Evolutionary conservation across 2,113 vertebrate genomes (phyloP), one percentile per base, ranked within the genome.

Genomic region (Catagonus wagneri): DNA sequence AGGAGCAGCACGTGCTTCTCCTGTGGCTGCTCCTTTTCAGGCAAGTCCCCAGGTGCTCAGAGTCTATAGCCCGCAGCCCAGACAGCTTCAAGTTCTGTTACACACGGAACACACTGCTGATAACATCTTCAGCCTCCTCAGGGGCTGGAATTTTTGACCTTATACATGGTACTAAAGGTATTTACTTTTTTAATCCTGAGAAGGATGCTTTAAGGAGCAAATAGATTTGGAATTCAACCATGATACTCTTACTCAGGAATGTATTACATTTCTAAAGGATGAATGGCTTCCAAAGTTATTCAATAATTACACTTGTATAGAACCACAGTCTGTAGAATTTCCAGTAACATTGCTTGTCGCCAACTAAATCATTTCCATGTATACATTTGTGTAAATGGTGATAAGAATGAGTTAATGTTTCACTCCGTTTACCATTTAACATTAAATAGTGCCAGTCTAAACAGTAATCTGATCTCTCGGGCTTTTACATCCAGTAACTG

Each of bases 121-220:
- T n/a, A 25, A 25, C 3, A 11, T 72, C n/a, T 66, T 66, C 36
- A 50, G 27, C 52, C 36, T 90, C 19, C 22, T 15, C 29, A 86
- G 93, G 17, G 58, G 34, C 27, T 94, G 2, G 32, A 90, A 79
- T 29, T 22, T 6, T 23, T 72, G 68, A 83, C 20, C 74, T 90
- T 58, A 34, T 12, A 74, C 11, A 63, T 89, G 36, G 22, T 90
- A 58, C 54, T 32, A 58, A 54, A 79, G 23, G 27, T 71, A 34
- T 92, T 96, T 66, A 25, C 20, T 65, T 83, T 90, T 87, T 34
- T 69, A 88, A 60, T 92, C 54, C n/a, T 6, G 25, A 86, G 58
- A 72, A 81, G 32, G 58, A 61, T 78, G 72, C 17, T 93, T 61
- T n/a, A 39, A 34, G 71, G 68, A 92, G 84, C 32, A 94, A 61